A percentile compares a stretch with the other conserved stretches of the same genome.
phyloP scores from a whole-genome alignment of 2,113 vertebrate genomes.

The Microtus oregoni region DNA sequence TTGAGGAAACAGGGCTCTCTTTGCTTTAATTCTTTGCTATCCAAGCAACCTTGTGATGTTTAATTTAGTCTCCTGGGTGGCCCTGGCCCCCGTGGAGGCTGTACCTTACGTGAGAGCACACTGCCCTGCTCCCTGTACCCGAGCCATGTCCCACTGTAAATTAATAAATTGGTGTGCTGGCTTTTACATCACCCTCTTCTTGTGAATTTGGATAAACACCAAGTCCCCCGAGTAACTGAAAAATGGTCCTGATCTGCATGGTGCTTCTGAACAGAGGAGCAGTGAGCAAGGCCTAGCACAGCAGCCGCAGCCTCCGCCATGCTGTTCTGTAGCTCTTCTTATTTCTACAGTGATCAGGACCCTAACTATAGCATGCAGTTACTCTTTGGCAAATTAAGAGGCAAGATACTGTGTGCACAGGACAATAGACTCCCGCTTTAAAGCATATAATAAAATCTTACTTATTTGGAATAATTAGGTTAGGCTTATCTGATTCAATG shows the following conservation, averaged over 20 bases:
- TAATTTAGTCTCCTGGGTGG: constrained; percentile 56
- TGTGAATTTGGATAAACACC: constrained; percentile 4
- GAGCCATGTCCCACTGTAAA: constrained; percentile 56
- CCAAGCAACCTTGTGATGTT: constrained; percentile 53
- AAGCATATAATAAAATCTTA: constrained; percentile 7
- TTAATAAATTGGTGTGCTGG: constrained; percentile 58
- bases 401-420: neutral
- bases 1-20: constrained; percentile 47
- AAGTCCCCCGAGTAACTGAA: neutral
- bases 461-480: constrained; percentile 56
- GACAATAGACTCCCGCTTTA: constrained; percentile 4
- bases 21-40: constrained; percentile 38
- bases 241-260: neutral
- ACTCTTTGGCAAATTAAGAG: constrained; percentile 45
- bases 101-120: constrained; percentile 7
- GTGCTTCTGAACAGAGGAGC: neutral
- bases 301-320: accelerated
- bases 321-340: no score
- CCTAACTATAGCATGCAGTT: neutral
- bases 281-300: no score
- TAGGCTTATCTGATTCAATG: constrained; percentile 48
- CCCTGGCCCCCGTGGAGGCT: neutral
- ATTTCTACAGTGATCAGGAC: neutral
- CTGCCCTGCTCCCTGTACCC: neutral
- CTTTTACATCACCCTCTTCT: constrained; percentile 61